These are phyloP conservation scores for Gallinago media DNA, from an alignment of 2,113 vertebrate species.

Conservation along the genomic window DNA sequence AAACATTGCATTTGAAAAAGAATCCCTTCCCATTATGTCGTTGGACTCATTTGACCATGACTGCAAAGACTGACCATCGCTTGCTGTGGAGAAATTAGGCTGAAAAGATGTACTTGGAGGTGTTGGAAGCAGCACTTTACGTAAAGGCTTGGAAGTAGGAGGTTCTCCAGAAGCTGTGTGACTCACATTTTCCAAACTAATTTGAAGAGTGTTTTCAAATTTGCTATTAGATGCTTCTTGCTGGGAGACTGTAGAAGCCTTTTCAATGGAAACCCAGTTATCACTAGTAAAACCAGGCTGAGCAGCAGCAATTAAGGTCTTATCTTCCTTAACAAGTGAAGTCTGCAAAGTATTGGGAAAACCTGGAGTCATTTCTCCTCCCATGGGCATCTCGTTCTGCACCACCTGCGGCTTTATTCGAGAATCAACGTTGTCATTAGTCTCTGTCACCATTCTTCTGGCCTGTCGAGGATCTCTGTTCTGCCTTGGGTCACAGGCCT, in stretches of 20 bases:
- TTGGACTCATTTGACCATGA: slow-evolving; percentile 56
- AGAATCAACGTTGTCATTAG: slow-evolving; percentile 18
- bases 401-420: neutral
- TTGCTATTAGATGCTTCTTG: slow-evolving; percentile 50
- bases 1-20: slow-evolving; percentile 50
- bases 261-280: slow-evolving; percentile 64
- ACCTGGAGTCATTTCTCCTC: slow-evolving; percentile 1
- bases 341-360: slow-evolving; percentile 23
- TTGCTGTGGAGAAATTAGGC: slow-evolving; percentile 54
- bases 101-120: slow-evolving; percentile 77
- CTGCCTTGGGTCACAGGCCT: slow-evolving; percentile 84
- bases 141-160: slow-evolving; percentile 69
- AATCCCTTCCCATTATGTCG: slow-evolving; percentile 53
- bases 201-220: neutral
- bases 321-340: slow-evolving; percentile 45
- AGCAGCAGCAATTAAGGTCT: neutral
- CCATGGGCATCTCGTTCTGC: neutral
- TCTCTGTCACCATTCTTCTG: slow-evolving; percentile 70
- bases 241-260: neutral
- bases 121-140: slow-evolving; percentile 81
- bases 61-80: slow-evolving; percentile 67
- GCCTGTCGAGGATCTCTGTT: slow-evolving; percentile 89
- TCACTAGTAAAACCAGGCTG: slow-evolving; percentile 29
- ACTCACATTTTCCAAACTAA: slow-evolving; percentile 16
- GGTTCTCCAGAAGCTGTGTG: slow-evolving; percentile 54